Evolutionary conservation across 2,113 vertebrate genomes (phyloP), one percentile per base, ranked within the genome.

Genomic region (Apus apus): DNA sequence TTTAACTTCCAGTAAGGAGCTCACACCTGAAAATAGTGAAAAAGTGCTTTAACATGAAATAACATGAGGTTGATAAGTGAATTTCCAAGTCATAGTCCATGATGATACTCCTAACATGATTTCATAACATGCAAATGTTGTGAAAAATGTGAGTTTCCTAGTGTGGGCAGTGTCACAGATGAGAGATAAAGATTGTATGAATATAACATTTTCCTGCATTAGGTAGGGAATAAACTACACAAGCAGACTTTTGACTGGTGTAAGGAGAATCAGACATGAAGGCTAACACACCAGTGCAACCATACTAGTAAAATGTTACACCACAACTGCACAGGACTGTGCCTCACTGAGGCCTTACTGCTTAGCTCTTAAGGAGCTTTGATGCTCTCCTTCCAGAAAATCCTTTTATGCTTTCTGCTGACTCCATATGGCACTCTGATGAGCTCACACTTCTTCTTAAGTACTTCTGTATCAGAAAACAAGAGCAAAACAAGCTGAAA

Each of bases 381-480:
- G 78, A 85, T 83, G 71, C 38, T n/a, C 61, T 68, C 61, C 84
- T 96, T 95, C 84, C 89, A 83, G 73, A 94, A 97, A 97, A 89
- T 27, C 76, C 70, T 96, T 97, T 93, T 68, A 95, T 92, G 95
- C 92, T 96, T 97, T 97, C 83, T 97, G 87, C 97, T 97, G 96
- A 91, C 95, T 97, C 97, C 96, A 97, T 98, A 97, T 97, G 97
- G 97, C 96, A 91, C 92, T 97, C 95, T 97, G 96, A 97, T 96
- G 95, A 98, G 94, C 96, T 98, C 97, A 97, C 91, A 93, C 96
- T 97, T 97, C 95, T 96, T 96, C 94, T 94, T 97, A 98, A 98
- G 96, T 97, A 97, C 96, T 97, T 97, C 97, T 97, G 85, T 97
- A 98, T 96, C 96, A 98, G 97, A 98, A 98, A 98, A 98, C 96